Base-by-base conservation (phyloP, 1,140 invertebrate genomes). In the Drosophila kurseongensis region DNA sequence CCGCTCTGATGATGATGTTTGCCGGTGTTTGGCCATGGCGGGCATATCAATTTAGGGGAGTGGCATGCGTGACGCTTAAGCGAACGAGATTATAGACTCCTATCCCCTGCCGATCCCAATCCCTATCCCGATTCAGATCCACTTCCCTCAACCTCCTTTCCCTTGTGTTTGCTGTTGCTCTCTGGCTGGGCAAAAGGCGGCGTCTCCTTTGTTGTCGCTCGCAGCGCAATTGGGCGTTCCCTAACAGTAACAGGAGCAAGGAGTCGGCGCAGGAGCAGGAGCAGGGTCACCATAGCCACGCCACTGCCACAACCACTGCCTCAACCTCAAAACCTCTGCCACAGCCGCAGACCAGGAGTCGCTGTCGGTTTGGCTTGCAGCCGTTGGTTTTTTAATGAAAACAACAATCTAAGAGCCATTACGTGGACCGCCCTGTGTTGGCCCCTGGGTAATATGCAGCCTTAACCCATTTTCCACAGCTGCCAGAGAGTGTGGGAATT, bases 41-140 rank as follows among this genome's bases (percentile, higher is more conserved):
- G 66, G 83, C 83, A 83, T 88, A 88, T 88, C 84, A 88, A 88
- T 88, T 88, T 88, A 89, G 83, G 83, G 83, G 83, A 88, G 83
- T 88, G 83, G 83, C 83, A 79, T 88, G 83, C 83, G 83, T 88
- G 80, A 84, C 80, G 80, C 80, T 84, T 84, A 84, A 85, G 65
- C 69, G 83, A 88, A 83, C 83, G 76, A 86, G 82, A 86, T 86
- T 86, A 86, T 88, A 86, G 82, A 88, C 65, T 13, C 32, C 40
- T 32, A 42, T 51, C 56, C 36, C 42, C 32, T 35, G 52, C 41
- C 48, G 27, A 51, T 35, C 48, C 29, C 44, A 10, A 41, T 66
- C 38, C 45, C 65, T 8, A 51, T 42, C 5, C 60, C 13, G 9
- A 38, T 32, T 47, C 61, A 32, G 6, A 35, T 44, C 48, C 36